Conservation (phyloP, 2,113 vertebrate genomes). For the Trichomycterus rosablanca region DNA sequence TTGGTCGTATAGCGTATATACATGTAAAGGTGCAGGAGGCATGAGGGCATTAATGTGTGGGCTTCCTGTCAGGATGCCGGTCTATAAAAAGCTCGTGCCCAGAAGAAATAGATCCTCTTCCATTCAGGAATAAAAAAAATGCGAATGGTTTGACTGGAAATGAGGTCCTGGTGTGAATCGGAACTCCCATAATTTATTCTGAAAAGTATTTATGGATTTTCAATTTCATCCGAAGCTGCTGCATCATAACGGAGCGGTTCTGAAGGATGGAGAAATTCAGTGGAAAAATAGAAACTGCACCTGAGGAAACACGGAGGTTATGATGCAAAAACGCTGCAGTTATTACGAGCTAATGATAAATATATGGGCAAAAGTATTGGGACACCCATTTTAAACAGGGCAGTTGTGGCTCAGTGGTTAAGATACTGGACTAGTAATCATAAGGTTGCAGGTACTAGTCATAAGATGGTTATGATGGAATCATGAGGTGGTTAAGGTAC, state of each 20-base stretch:
- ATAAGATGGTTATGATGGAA: no score
- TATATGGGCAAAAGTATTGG: background rate
- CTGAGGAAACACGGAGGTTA: background rate
- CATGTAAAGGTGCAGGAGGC: background rate
- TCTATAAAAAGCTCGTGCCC: background rate
- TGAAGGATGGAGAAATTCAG: background rate
- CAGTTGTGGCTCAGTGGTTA: no score
- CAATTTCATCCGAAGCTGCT: slow-evolving; percentile 2
- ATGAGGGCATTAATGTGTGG: background rate
- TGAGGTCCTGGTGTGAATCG: slow-evolving; percentile 14
- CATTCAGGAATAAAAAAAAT: slow-evolving; percentile 17
- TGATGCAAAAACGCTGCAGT: no score
- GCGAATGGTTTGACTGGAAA: background rate
- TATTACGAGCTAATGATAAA: background rate
- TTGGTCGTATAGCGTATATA: no score
- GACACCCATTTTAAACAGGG: no score
- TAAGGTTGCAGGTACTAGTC: no score
- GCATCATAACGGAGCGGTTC: background rate
- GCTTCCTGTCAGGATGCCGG: background rate
- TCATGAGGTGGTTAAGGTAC: no score
- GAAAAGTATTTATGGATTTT: slow-evolving; percentile 24
- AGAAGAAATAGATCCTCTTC: background rate
- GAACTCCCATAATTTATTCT: slow-evolving; percentile 1
- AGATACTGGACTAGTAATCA: no score
- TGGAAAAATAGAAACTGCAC: no score